Base-by-base conservation (phyloP, 2,888 invertebrate species). In the Seladonia tumulorum region DNA sequence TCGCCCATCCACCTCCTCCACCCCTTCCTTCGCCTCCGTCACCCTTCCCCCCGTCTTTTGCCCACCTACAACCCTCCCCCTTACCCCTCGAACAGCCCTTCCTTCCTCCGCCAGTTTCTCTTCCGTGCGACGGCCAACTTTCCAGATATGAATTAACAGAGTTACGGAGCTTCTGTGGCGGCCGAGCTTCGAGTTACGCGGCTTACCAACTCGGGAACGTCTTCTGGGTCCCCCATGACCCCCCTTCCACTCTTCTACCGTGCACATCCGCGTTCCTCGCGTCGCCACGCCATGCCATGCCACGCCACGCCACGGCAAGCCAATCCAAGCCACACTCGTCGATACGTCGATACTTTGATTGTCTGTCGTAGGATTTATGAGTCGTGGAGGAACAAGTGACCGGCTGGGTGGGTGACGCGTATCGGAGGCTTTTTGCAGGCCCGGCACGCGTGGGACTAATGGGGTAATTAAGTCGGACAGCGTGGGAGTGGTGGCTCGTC, bases 111-210 rank as follows among this genome's bases (percentile, higher is more conserved):
- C 77, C 87, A n/a, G 85, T 88, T 85, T 83, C 85, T 86, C 86
- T 86, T 85, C 87, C 83, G 49, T 68, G 85, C 88, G 88, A 84
- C 88, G 89, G 90, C 92, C 91, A 94, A 94, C 93, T 95, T 94
- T 92, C 91, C 90, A 93, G 94, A 94, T 95, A 94, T 94, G 94
- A 94, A 94, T 94, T 94, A 94, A 94, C 94, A 92, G 94, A 94
- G 94, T 94, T 94, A 94, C 93, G 92, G 92, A 93, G 93, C 92
- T 91, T 91, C 92, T 88, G 93, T 89, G 91, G 90, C 88, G 89
- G 85, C 77, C 90, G 87, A 87, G 89, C 86, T 80, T 87, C 92
- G 92, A 93, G 93, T 93, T 93, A 93, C 92, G 93, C 92, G 93
- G 94, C 93, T 94, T 94, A 93, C 93, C 91, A 92, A 93, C 92